Base-by-base conservation (phyloP, 2,113 vertebrate species). In the Numenius arquata region DNA sequence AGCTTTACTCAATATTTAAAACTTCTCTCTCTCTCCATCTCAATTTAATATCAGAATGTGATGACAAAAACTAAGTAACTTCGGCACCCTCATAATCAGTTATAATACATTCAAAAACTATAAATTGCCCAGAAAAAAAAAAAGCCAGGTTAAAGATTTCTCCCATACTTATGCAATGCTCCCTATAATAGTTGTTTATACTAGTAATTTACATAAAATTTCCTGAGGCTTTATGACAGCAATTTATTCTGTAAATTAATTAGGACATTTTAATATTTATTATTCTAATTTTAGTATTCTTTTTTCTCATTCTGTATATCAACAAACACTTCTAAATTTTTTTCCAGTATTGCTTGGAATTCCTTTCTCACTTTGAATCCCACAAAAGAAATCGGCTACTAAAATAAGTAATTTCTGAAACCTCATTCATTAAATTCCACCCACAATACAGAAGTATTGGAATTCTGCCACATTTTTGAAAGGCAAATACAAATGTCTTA, bases 371-470 rank as follows among this genome's bases (percentile, higher is more conserved):
- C 26, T 85, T 30, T 21, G n/a, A 85, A 93, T 43, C 9, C 12
- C 56, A 79, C 21, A 79, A 36, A 88, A 79, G 2, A 65, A 76
- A 80, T 22, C 5, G 32, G n/a, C 30, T 58, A 58, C 45, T 62
- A 50, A 85, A 85, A 40, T 11, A 91, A 53, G 20, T 40, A 38
- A 76, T 53, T 93, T 83, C 26, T 88, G 53, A 93, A 93, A 70
- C 36, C 19, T 76, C 0, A 0, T 76, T 83, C 34, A 94, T 56
- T 59, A n/a, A 70, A 7, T 73, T 90, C 30, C 10, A 83, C 22
- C 50, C 41, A 67, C 75, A 88, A 45, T 2, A 72, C 29, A 45
- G 19, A 83, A 32, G 6, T 32, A 47, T 3, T 40, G 21, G 66
- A 61, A 82, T 47, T 79, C 27, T 40, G 27, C 32, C 30, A 45